Base-by-base conservation (phyloP, 2,113 vertebrate species). In the Xiphias gladius region DNA sequence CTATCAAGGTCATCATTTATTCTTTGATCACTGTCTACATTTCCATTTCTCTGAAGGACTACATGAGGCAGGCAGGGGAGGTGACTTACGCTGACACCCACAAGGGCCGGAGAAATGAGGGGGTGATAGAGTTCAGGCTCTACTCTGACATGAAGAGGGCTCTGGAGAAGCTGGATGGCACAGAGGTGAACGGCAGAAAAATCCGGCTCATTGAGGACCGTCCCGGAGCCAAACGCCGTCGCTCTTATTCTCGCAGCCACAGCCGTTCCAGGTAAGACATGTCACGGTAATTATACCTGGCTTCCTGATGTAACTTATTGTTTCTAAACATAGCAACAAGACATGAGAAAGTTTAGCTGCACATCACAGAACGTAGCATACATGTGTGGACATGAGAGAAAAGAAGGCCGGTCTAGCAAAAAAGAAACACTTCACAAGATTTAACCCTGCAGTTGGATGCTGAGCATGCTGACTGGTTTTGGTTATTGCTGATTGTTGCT, bases 131-230 rank as follows among this genome's bases (percentile, higher is more conserved):
- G 95, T 99, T 99, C 95, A 96, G 97, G 89, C 97, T 97, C 73
- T 99, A 99, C 83, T 97, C 98, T 1, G 98, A 99, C 92, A 99
- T 99, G 98, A 99, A 98, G 95, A 94, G 98, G 90, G 98, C 98
- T 61, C 96, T 99, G 94, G 98, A 99, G 94, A 99, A 99, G 93
- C 93, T 99, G 85, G 97, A 99, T 7, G 98, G 97, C 89, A 97
- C 97, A 1, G 97, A 99, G 93, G 97, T 99, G 83, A 99, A 99
- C 67, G 98, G 98, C 86, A 96, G 97, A 69, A 99, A 98, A 94
- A 99, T 99, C 93, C 95, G 97, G 68, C 96, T 99, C 89, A 97
- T 99, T 14, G 98, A 99, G 95, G 98, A 99, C 92, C 96, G 97
- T 14, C 97, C 97, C 4, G 97, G 97, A 16, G 97, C 97, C 0